These are phyloP conservation scores for Falcunculus frontatus DNA, from an alignment of 2,113 vertebrate genomes.

Conservation along the genomic window DNA sequence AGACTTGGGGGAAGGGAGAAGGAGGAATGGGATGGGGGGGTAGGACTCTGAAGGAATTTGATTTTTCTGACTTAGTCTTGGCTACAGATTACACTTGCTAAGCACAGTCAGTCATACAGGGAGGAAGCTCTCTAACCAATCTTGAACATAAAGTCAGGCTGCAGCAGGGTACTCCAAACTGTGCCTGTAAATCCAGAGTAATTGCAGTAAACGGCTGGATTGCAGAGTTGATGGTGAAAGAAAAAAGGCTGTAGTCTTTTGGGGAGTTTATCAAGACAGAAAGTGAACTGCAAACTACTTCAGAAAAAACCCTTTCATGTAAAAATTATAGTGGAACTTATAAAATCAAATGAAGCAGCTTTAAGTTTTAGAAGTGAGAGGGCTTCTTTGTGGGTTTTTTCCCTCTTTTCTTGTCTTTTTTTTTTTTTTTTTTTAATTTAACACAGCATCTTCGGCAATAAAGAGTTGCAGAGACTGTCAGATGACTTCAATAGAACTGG, in stretches of 20 bases:
- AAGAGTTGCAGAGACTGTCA: slow-evolving; percentile 43
- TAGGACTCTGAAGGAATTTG: slow-evolving; percentile 25
- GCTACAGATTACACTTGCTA: slow-evolving; percentile 58
- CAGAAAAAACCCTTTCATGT: slow-evolving; percentile 20
- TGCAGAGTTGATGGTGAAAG: slow-evolving; percentile 14
- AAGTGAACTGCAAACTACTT: slow-evolving; percentile 31
- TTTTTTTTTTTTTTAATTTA: not conserved
- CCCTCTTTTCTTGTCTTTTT: too few relatives aligned
- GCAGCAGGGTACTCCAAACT: slow-evolving; percentile 33
- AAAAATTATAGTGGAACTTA: slow-evolving; percentile 31
- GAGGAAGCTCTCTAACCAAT: slow-evolving; percentile 54
- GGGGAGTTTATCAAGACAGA: slow-evolving; percentile 12
- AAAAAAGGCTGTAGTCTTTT: slow-evolving; percentile 19
- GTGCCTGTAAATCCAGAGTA: slow-evolving; percentile 25
- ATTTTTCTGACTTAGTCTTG: slow-evolving; percentile 46
- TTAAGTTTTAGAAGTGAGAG: not conserved
- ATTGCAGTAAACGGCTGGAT: not conserved
- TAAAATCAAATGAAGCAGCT: not conserved
- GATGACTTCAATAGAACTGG: slow-evolving; percentile 54
- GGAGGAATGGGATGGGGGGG: not conserved
- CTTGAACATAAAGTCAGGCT: slow-evolving; percentile 40
- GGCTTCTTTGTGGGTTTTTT: not conserved
- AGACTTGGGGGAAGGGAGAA: not conserved
- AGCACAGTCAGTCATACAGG: slow-evolving; percentile 34
- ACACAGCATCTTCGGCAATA: slow-evolving; percentile 18